Evolutionary conservation across 2,113 vertebrate species (phyloP), one percentile per base, ranked within the genome.

Genomic region (Notiomystis cincta): DNA sequence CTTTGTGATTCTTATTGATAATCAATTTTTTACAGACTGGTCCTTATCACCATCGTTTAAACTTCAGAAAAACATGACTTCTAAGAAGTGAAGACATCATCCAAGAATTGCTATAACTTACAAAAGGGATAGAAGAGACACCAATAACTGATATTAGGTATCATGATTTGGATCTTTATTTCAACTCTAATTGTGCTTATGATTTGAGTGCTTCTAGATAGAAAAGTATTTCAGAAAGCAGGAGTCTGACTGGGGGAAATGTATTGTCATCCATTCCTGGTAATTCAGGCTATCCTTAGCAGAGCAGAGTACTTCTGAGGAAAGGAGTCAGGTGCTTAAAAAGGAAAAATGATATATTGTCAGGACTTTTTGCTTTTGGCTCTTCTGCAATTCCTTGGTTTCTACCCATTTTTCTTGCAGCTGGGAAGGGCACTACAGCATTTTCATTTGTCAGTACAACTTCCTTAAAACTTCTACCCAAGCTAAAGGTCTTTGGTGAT

Each of bases 371-470:
- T 86, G 17, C 37, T 82, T 83, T 81, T 69, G 44, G 1, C 9
- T 92, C 15, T 31, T 21, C 42, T 82, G n/a, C n/a, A n/a, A n/a
- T n/a, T n/a, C 42, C 24, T 91, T 91, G 45, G 7, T 86, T 94
- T 86, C 50, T 50, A 38, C 7, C 7, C 2, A 2, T 44, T 91
- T 86, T 87, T 56, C 20, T 30, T 58, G 10, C 38, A 58, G 5
- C 27, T 83, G 33, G 18, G 23, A 87, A 54, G 42, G 2, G 4
- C 3, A 5, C 25, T 75, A 11, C 3, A 21, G 27, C 15, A 66
- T 87, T 81, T 81, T 78, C 35, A 44, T 51, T 35, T 71, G 21
- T 31, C 28, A 47, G 31, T 65, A 8, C 19, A 53, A 42, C 18
- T 87, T 61, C 58, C 33, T 81, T 61, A 35, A 81, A 85, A 77